Conservation (phyloP, 35 echinoderm and acorn worm genomes). For the Amphiura filiformis region DNA sequence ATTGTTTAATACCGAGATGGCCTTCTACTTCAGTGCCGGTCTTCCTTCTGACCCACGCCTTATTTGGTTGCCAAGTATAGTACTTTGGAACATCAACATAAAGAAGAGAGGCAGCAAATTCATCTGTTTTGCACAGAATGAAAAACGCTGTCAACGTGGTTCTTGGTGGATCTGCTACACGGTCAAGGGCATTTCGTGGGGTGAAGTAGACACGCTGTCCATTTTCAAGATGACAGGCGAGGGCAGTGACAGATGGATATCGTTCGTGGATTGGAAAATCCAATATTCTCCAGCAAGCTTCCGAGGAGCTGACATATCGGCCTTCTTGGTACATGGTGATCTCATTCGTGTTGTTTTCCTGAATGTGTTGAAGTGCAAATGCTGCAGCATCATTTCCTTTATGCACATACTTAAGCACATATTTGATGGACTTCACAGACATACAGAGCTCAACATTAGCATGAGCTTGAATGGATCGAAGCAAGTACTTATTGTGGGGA, state of each 20-base stretch:
- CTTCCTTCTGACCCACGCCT: no score
- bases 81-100: not conserved
- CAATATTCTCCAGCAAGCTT: not conserved
- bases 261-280: not conserved
- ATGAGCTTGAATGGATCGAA: not conserved
- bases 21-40: no score
- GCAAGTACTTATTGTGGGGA: not conserved
- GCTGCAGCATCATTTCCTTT: not conserved
- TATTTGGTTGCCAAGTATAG: not conserved
- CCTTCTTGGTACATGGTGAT: constrained; percentile 3
- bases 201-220: constrained; percentile 5
- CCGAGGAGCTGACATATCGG: constrained; percentile 2
- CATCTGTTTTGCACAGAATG: not conserved
- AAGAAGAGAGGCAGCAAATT: not conserved
- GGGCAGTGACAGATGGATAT: not conserved
- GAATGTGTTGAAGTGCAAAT: not conserved
- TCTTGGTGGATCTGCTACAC: not conserved
- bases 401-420: not conserved
- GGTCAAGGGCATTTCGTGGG: not conserved
- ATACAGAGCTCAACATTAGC: not conserved
- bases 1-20: no score
- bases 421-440: constrained; percentile 3
- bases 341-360: not conserved
- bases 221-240: not conserved
- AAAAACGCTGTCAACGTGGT: not conserved